Conservation (phyloP, 2,797 vertebrate genomes). For the Pristis pectinata region DNA sequence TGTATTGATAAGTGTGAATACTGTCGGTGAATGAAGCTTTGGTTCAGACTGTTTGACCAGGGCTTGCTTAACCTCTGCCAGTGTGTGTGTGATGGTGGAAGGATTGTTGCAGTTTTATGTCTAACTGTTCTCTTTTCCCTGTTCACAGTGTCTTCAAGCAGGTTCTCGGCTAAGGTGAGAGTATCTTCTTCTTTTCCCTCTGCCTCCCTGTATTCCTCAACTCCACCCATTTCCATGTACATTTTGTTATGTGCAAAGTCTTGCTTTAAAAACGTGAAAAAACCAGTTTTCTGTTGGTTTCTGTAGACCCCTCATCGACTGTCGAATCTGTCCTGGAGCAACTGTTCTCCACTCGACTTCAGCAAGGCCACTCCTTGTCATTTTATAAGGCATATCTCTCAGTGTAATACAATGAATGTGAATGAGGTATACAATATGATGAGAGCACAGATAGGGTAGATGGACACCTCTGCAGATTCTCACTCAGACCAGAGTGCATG, state of each 20-base stretch:
- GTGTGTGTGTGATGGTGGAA: neutral
- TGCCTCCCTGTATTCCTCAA: neutral
- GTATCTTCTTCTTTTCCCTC: neutral
- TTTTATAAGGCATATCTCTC: neutral
- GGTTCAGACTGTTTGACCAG: neutral
- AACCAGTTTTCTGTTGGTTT: neutral
- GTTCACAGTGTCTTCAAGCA: constrained; percentile 83
- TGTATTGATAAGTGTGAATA: neutral
- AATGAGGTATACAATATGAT: no score
- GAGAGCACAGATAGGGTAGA: no score
- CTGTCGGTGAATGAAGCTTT: neutral
- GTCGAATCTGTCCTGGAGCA: neutral
- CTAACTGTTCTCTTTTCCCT: constrained; percentile 45
- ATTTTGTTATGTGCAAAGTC: no score
- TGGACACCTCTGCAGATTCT: no score
- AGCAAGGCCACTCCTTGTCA: no score
- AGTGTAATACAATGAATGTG: neutral
- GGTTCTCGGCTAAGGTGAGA: constrained; percentile 94
- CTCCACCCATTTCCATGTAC: neutral
- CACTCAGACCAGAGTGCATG: no score
- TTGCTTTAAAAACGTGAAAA: neutral
- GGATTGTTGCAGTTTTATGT: no score
- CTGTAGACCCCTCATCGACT: neutral
- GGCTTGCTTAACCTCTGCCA: neutral
- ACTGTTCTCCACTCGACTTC: neutral